Base-by-base conservation (phyloP, 2,888 invertebrate genomes). In the Serrognathus titanus region DNA sequence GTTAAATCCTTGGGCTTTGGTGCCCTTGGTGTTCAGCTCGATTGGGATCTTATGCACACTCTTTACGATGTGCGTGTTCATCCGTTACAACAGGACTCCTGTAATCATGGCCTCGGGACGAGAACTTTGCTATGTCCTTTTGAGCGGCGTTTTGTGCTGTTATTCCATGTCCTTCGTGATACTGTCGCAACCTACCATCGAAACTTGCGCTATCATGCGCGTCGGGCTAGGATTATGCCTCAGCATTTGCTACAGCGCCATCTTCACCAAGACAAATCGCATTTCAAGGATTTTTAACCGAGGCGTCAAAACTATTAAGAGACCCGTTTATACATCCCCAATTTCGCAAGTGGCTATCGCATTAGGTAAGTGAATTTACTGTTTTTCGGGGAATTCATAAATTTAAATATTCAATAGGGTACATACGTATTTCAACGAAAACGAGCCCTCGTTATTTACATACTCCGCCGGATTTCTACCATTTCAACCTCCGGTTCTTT, bases 41-140 rank as follows among this genome's bases (percentile, higher is more conserved):
- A 72, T 84, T 45, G 88, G 88, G 5, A 83, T 88, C 51, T 69
- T 85, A 41, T 77, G 79, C 62, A 85, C 86, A 2, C 69, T 83
- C 40, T 83, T 85, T 70, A 85, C 86, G 2, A 78, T 83, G n/a
- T 78, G 80, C 45, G 84, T 87, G 5, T 88, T 89, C 73, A 78
- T 88, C 45, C 80, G 82, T 69, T 81, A 69, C 66, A 74, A 83
- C 73, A 63, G 59, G 36, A 69, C 68, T 9, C 69, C 69, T 1
- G 81, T 90, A 37, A 88, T 90, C 59, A 89, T 89, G 83, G 90
- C 90, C 1, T 88, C 88, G 0, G 90, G 90, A 0, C 79, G 90
- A 9, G 90, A 90, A 69, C 78, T 91, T 7, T 90, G 90, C 74
- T 90, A 89, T 72, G 85, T 90, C 10, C 81, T 91, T 37, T 77